Conservation (phyloP, 2,888 invertebrate species). For the Lottia scabra region DNA sequence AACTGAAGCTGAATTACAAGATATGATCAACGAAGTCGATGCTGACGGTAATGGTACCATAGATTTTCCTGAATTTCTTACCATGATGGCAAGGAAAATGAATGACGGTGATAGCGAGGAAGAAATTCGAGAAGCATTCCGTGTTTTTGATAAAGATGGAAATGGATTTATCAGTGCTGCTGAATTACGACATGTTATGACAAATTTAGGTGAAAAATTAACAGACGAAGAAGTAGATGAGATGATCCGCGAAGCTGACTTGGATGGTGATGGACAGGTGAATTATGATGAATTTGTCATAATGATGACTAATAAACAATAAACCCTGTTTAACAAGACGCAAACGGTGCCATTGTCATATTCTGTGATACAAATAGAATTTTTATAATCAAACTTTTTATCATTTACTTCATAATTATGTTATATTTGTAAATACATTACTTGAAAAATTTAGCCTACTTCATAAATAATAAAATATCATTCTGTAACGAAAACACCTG, state of each 20-base stretch:
- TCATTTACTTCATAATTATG: too few species aligned
- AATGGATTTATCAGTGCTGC: conserved; percentile 99
- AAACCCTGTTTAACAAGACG: too few species aligned
- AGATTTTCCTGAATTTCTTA: conserved; percentile 99
- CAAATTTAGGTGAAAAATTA: conserved; percentile 98
- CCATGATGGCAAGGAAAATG: conserved; percentile 99
- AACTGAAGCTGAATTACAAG: conserved; percentile 98
- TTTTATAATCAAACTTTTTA: too few species aligned
- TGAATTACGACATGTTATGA: conserved; percentile 98
- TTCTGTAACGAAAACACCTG: too few species aligned
- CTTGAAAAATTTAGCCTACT: too few species aligned
- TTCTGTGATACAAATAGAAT: too few species aligned
- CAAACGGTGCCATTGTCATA: too few species aligned
- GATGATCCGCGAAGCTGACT: conserved; percentile 98
- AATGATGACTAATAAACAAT: conserved; percentile 11
- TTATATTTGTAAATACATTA: too few species aligned
- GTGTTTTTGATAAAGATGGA: conserved; percentile 98
- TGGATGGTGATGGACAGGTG: conserved; percentile 99
- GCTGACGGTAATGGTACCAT: conserved; percentile 92
- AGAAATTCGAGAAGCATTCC: conserved; percentile 98
- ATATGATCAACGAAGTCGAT: conserved; percentile 99
- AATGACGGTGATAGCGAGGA: conserved; percentile 96
- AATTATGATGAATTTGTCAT: conserved; percentile 82
- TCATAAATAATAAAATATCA: too few species aligned
- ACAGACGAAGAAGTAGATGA: conserved; percentile 99